These are phyloP conservation scores for Aptenodytes patagonicus DNA, from an alignment of 2,113 vertebrate genomes.

Conservation along the genomic window DNA sequence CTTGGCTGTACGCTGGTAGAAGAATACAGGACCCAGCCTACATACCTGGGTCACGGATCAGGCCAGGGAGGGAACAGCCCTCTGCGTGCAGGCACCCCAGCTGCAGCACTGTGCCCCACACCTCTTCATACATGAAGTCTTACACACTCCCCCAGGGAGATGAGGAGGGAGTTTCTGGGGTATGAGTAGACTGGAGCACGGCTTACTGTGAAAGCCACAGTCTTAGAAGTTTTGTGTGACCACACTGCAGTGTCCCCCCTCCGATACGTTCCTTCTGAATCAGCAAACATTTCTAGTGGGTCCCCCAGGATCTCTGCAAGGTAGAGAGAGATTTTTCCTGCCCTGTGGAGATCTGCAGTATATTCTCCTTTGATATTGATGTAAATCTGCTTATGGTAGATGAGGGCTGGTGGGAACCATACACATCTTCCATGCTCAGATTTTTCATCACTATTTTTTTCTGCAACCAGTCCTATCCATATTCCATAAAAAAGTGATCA, in stretches of 20 bases:
- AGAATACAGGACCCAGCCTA: background rate
- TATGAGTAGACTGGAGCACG: background rate
- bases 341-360: background rate
- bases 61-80: background rate
- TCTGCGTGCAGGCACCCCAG: background rate
- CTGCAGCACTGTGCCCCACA: fast-evolving
- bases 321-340: background rate
- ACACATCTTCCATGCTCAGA: background rate
- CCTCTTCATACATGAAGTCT: fast-evolving
- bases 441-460: background rate
- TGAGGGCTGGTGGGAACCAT: background rate
- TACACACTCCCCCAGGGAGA: too few relatives aligned
- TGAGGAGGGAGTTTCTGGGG: background rate
- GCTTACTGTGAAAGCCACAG: background rate
- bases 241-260: background rate
- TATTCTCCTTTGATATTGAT: background rate
- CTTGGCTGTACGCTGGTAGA: fast-evolving
- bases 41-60: fast-evolving
- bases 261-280: fast-evolving
- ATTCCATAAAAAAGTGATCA: background rate
- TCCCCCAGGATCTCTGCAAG: background rate
- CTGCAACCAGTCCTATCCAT: background rate
- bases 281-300: background rate
- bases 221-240: background rate
- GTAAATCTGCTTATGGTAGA: background rate